Evolutionary conservation across 1,140 invertebrate species (phyloP).

Genomic region (Lethocerus indicus): DNA sequence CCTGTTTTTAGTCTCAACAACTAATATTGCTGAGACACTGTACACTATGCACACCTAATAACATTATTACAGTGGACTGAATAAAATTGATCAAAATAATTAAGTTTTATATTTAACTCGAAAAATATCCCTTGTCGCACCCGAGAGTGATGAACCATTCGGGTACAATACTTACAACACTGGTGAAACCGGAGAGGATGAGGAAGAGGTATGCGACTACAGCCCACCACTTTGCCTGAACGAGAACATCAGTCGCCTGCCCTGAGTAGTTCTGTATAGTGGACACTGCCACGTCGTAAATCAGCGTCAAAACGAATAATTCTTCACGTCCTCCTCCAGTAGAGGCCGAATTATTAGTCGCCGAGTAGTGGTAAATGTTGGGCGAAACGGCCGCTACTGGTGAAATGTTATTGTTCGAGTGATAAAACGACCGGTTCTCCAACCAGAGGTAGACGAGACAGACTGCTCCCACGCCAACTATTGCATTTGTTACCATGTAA

Average conservation of each 20-base stretch:
- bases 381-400: too few relatives aligned
- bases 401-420: too few relatives aligned
- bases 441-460: constrained; percentile 25
- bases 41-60: constrained; percentile 29
- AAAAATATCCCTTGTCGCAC: background rate
- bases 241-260: too few relatives aligned
- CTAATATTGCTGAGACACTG: constrained; percentile 26
- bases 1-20: constrained; percentile 25
- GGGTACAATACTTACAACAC: too few relatives aligned
- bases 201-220: constrained; percentile 25
- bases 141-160: too few relatives aligned
- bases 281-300: constrained; percentile 29
- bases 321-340: constrained; percentile 21
- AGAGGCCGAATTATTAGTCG: too few relatives aligned
- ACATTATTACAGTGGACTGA: background rate
- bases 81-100: background rate
- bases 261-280: constrained; percentile 18
- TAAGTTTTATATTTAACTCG: background rate
- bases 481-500: constrained; percentile 26
- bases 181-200: constrained; percentile 28
- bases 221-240: too few relatives aligned
- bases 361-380: too few relatives aligned
- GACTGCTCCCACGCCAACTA: constrained; percentile 25
- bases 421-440: too few relatives aligned
- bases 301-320: constrained; percentile 25